Evolutionary conservation across 1,140 invertebrate species (phyloP).

Genomic region (Neodiprion virginianus): DNA sequence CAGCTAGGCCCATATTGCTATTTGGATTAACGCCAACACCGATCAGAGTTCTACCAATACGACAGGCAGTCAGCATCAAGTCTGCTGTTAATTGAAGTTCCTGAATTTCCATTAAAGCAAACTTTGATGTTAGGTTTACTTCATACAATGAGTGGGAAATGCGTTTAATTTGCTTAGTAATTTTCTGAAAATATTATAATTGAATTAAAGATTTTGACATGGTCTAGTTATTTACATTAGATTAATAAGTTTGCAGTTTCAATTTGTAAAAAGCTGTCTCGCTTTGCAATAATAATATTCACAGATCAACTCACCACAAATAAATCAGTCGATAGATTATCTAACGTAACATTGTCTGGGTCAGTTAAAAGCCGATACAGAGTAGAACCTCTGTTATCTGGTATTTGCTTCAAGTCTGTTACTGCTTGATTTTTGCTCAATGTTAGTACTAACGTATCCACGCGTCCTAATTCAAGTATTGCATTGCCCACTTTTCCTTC

Average conservation of each 20-base stretch:
- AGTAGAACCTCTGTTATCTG: constrained; percentile 69
- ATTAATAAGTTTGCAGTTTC: constrained; percentile 1
- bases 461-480: constrained; percentile 68
- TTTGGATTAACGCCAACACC: constrained; percentile 69
- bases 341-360: constrained; percentile 69
- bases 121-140: constrained; percentile 55
- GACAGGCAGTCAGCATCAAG: constrained; percentile 69
- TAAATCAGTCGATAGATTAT: constrained; percentile 66
- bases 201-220: constrained; percentile 12
- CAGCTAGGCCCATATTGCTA: constrained; percentile 67
- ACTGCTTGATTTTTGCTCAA: constrained; percentile 58
- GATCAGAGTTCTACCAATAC: constrained; percentile 67
- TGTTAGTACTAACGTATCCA: constrained; percentile 68
- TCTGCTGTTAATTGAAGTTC: constrained; percentile 69
- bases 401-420: constrained; percentile 64
- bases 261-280: neutral
- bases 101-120: constrained; percentile 61
- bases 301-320: constrained; percentile 61
- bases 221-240: constrained; percentile 12
- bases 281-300: constrained; percentile 14
- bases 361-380: constrained; percentile 69
- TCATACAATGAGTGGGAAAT: constrained; percentile 61
- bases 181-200: constrained; percentile 60
- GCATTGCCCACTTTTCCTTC: constrained; percentile 64
- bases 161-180: constrained; percentile 67